Base-by-base conservation (phyloP, 2,888 invertebrate species). In the Drosophila nr. perissopoda region DNA sequence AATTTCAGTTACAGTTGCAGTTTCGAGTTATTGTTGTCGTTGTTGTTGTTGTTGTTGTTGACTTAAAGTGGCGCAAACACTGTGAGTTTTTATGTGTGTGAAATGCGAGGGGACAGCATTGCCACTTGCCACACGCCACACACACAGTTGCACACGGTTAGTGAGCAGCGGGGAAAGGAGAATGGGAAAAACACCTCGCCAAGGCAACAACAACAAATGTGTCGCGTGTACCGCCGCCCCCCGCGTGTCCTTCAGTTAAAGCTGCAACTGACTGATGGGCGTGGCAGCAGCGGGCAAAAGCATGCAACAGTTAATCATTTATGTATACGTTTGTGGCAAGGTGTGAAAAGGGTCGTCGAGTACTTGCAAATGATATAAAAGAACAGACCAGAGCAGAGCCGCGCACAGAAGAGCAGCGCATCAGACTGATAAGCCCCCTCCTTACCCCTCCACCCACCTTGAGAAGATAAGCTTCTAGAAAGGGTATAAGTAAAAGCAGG, bases 221-320 rank as follows among this genome's bases (percentile, higher is more conserved):
- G 69, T 46, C 27, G 27, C 56, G 33, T 33, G 57, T 65, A 31
- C 46, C 27, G 27, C 18, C 18, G 27, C 18, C 10, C 0, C 18
- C 25, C 33, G 16, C 61, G 56, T 61, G 84, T 84, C 79, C 83
- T 79, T 84, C 85, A 69, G 76, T 70, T 46, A 18, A 58, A 66
- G 69, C 69, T 67, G 76, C 70, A 65, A 53, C 69, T 71, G 70
- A 68, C 62, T 61, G 63, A 68, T 73, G 79, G 88, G 84, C 79
- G 84, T 87, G 88, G 75, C 88, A 66, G 8, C 58, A 62, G 75
- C 53, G 66, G 42, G 49, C 63, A 46, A 25, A 25, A 25, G 74
- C 89, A 86, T 75, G 83, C 89, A 86, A 84, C 89, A 84, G 88
- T 84, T 88, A 88, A 84, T 84, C 81, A 84, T 80, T 88, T 73